A percentile compares a stretch with the other conserved stretches of the same genome.
phyloP scores from a whole-genome alignment of 2,888 invertebrate species.

The Schizotus pectinicornis region DNA sequence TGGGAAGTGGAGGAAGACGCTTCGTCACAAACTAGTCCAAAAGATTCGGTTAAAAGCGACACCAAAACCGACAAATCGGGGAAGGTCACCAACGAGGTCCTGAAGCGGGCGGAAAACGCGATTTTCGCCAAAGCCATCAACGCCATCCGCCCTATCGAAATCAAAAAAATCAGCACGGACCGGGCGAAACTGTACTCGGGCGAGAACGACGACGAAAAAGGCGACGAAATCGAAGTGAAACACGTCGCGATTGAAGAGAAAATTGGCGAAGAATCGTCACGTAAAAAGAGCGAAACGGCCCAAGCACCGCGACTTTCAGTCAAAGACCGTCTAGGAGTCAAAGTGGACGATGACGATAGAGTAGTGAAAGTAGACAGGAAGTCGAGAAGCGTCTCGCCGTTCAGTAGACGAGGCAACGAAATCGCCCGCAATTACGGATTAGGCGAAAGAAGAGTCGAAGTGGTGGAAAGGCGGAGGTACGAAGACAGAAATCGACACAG shows the following conservation, averaged over 20 bases:
- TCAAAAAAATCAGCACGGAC: constrained; percentile 74
- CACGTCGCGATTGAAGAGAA: constrained; percentile 27
- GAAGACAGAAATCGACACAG: constrained; percentile 48
- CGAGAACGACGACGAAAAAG: constrained; percentile 44
- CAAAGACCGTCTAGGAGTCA: constrained; percentile 80
- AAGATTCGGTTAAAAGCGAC: constrained; percentile 46
- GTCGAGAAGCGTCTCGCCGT: constrained; percentile 61
- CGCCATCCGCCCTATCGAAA: constrained; percentile 78
- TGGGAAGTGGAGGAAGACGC: constrained; percentile 84
- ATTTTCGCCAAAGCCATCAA: constrained; percentile 89
- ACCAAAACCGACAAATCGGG: constrained; percentile 61
- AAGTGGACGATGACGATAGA: constrained; percentile 68
- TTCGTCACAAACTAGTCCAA: constrained; percentile 39
- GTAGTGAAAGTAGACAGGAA: constrained; percentile 63
- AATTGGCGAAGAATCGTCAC: no score
- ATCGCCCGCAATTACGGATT: constrained; percentile 53
- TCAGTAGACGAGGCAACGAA: constrained; percentile 55
- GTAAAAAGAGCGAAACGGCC: no score
- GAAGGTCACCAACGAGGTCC: constrained; percentile 84
- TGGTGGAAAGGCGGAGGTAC: constrained; percentile 45
- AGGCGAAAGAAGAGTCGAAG: constrained; percentile 53
- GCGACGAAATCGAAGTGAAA: constrained; percentile 29
- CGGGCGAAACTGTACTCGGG: constrained; percentile 71
- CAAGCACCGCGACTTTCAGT: constrained; percentile 69
- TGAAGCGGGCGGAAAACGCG: constrained; percentile 90